Evolutionary conservation across 2,888 invertebrate species (phyloP).

Genomic region (Eucera pruinosa): DNA sequence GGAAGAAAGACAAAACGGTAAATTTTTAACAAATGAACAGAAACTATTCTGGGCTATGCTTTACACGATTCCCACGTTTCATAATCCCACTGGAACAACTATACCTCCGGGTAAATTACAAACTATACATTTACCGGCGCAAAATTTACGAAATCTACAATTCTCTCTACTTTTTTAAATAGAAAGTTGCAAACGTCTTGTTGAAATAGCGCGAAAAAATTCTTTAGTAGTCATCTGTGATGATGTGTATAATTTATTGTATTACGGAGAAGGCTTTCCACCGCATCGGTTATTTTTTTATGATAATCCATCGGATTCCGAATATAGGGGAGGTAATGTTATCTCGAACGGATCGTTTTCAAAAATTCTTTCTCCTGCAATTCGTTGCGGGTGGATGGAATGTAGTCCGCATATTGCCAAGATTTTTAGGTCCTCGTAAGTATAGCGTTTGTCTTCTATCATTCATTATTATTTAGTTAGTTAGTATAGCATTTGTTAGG

Average conservation of each 20-base stretch:
- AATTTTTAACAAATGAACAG: conserved; percentile 68
- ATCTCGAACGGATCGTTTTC: conserved; percentile 88
- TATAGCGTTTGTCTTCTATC: background rate
- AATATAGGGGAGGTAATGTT: conserved; percentile 85
- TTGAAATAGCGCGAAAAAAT: conserved; percentile 84
- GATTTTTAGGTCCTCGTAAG: conserved; percentile 82
- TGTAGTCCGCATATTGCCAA: conserved; percentile 84
- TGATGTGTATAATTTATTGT: conserved; percentile 88
- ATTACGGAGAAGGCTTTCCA: conserved; percentile 83
- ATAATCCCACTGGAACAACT: conserved; percentile 87
- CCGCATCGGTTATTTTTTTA: conserved; percentile 86
- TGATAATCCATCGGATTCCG: conserved; percentile 83
- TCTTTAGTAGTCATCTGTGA: conserved; percentile 86
- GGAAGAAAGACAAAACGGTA: conserved; percentile 78
- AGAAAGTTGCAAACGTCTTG: conserved; percentile 84
- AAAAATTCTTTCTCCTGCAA: conserved; percentile 87
- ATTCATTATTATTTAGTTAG: no score
- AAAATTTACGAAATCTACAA: no score
- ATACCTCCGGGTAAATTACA: conserved; percentile 83
- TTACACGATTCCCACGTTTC: conserved; percentile 86
- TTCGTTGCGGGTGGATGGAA: conserved; percentile 89
- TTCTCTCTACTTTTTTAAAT: no score
- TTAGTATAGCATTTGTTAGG: no score
- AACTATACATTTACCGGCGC: background rate
- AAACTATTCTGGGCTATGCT: conserved; percentile 86